Conservation (phyloP, 1,140 invertebrate genomes). For the Ceratina calcarata region DNA sequence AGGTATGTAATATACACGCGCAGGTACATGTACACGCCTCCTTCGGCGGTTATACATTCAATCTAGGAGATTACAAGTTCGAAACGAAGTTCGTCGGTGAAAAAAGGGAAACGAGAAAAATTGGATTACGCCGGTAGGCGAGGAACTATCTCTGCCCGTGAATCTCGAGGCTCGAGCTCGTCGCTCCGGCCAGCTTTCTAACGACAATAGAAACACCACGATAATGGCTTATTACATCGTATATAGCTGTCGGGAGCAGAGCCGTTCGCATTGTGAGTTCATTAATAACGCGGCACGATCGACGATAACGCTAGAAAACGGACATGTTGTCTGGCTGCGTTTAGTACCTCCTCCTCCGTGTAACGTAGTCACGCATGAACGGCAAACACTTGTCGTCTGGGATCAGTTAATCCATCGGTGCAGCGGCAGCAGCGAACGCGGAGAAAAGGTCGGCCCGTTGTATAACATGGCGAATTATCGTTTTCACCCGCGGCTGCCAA, state of each 20-base stretch:
- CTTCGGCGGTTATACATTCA: constrained; percentile 5
- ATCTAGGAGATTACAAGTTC: constrained; percentile 29
- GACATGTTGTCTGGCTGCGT: background rate
- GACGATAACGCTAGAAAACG: constrained; percentile 28
- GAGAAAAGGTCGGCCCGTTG: background rate
- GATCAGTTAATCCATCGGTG: constrained; percentile 33
- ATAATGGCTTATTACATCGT: constrained; percentile 36
- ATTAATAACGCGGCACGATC: constrained; percentile 39
- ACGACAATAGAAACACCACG: constrained; percentile 22
- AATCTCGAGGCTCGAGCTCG: constrained; percentile 14
- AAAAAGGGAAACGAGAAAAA: constrained; percentile 16
- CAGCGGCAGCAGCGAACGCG: background rate
- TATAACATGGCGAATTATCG: constrained; percentile 5
- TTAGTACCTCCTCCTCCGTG: background rate
- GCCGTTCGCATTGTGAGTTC: constrained; percentile 28
- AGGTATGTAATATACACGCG: background rate
- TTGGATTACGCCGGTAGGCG: background rate
- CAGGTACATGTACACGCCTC: background rate
- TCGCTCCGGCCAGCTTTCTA: background rate
- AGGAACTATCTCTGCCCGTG: constrained; percentile 2
- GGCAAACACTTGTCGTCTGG: constrained; percentile 19
- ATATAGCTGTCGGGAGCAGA: constrained; percentile 15
- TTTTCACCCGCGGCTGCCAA: background rate
- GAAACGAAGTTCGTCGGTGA: constrained; percentile 3
- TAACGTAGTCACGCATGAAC: constrained; percentile 32